Conservation (phyloP, 2,888 invertebrate genomes). For the Melitaea athalia region DNA sequence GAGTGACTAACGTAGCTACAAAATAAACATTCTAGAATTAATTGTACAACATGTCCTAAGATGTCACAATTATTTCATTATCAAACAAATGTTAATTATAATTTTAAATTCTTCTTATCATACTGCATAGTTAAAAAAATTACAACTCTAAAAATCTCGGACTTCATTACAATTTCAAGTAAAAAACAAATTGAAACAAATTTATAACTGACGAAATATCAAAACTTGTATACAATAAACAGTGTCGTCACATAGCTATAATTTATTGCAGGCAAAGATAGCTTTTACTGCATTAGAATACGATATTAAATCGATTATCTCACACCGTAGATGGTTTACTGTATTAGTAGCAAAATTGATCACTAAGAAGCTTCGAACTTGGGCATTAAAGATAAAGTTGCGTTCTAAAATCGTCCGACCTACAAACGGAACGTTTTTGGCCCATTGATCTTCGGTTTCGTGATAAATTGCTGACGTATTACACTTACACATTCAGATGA, state of each 20-base stretch:
- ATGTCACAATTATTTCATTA: no score
- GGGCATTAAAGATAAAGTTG: constrained; percentile 29
- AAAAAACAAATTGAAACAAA: no score
- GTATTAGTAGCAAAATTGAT: constrained; percentile 28
- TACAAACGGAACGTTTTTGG: constrained; percentile 35
- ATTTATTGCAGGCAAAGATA: constrained; percentile 3
- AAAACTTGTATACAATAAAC: neutral
- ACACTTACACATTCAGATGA: constrained; percentile 39
- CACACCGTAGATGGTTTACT: constrained; percentile 18
- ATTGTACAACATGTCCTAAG: no score
- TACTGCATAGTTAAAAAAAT: no score
- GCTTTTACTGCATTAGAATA: constrained; percentile 8
- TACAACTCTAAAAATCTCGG: no score
- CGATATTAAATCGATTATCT: constrained; percentile 1
- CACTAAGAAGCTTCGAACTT: constrained; percentile 28
- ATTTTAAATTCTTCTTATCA: no score
- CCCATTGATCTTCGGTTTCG: constrained; percentile 40
- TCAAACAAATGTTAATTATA: no score
- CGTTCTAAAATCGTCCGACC: constrained; percentile 37
- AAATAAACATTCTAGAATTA: no score
- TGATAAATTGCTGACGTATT: constrained; percentile 41
- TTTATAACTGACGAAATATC: no score
- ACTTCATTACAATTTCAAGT: no score
- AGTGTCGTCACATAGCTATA: neutral
- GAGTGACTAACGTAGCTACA: no score